Evolutionary conservation across 2,113 vertebrate species (phyloP), one percentile per base, ranked within the genome.

Genomic region (Macrotus californicus): DNA sequence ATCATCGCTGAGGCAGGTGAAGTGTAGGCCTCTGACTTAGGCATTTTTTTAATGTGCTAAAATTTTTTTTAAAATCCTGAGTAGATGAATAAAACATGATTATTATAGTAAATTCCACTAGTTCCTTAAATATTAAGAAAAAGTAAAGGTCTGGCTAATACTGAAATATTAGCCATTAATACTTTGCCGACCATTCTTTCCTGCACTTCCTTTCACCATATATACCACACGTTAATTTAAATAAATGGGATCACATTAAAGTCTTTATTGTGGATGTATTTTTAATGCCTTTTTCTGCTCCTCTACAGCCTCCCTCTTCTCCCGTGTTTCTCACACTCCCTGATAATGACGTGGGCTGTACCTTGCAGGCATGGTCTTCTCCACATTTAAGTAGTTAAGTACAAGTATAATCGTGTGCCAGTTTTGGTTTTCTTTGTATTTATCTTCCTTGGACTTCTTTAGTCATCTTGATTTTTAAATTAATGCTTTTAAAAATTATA

Each of bases 1-100:
- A 24, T 50, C 29, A 56, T 46, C 39, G 76, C 4, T 34, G 59
- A 16, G 43, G 36, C 5, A 24, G 36, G 81, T 48, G 80, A 48
- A 84, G n/a, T 48, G 56, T 19, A 64, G 56, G 82, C 2, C 29
- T 56, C 43, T 61, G 64, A 87, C 36, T 83, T 59, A 61, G 69
- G 16, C 2, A 80, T 85, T 73, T 86, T 91, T 79, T 59, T 24
- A 72, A 36, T 59, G 4, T 88, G 34, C 76, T 52, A 88, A 86
- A 66, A n/a, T 75, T 66, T 22, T 50, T 84, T 56, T 81, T 5
- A 3, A 93, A 66, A 70, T 21, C 7, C 13, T 56, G 18, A 46
- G 29, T 86, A 56, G 13, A 88, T 91, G 93, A 96, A 94, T 94
- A 84, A 93, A 69, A 73, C 21, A 95, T 94, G 56, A 80, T 83